Evolutionary conservation across 1,140 invertebrate genomes (phyloP).

Genomic region (Pseudomyrmex gracilis): DNA sequence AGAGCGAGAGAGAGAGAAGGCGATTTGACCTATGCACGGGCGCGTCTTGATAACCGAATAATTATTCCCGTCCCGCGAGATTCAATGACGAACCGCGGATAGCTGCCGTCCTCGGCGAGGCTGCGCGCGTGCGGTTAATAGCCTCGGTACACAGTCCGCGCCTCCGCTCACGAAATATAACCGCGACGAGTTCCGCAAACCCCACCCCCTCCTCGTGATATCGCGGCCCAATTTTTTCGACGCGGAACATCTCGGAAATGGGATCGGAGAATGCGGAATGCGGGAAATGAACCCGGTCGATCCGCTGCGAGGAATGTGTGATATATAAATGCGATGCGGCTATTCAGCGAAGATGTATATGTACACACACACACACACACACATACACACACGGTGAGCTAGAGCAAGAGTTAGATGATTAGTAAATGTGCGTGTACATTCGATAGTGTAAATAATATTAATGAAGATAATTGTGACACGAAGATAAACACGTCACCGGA

Average conservation of each 20-base stretch:
- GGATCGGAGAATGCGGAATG: not conserved
- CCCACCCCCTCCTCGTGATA: too few species aligned
- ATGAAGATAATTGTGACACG: not conserved
- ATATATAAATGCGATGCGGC: not conserved
- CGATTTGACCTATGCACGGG: slow-evolving; percentile 44
- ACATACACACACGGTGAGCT: too few species aligned
- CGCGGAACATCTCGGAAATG: not conserved
- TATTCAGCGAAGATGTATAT: not conserved
- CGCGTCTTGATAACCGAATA: slow-evolving; percentile 63
- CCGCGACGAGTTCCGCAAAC: not conserved
- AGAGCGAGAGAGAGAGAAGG: not conserved
- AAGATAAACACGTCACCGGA: not conserved
- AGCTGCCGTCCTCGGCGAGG: not conserved
- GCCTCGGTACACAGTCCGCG: not conserved
- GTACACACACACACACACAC: too few species aligned
- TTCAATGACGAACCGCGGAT: slow-evolving; percentile 23
- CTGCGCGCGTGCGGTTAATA: slow-evolving; percentile 49
- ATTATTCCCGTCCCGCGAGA: slow-evolving; percentile 64
- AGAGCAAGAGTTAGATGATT: too few species aligned
- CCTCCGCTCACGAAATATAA: slow-evolving; percentile 7
- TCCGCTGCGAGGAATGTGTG: not conserved
- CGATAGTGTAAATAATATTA: not conserved
- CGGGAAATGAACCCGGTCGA: not conserved
- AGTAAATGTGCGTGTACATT: not conserved
- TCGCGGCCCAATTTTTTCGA: slow-evolving; percentile 4